A percentile compares a stretch with the other conserved stretches of the same genome.
phyloP scores from a whole-genome alignment of 2,797 vertebrate species.

The Taeniopygia guttata region DNA sequence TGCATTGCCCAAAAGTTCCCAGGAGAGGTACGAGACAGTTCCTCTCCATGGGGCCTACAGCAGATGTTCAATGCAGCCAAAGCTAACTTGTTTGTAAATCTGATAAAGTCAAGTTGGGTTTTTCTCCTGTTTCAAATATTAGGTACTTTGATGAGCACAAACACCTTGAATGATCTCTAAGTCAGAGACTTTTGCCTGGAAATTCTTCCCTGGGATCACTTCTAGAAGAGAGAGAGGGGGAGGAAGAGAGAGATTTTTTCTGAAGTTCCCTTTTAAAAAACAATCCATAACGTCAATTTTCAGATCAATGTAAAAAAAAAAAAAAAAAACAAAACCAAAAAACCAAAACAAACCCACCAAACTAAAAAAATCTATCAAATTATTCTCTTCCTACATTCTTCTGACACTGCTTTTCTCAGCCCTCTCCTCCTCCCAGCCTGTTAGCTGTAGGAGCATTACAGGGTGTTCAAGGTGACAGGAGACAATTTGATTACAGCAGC shows the following conservation, averaged over 20 bases:
- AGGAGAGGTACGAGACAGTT: not conserved
- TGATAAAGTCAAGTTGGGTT: not conserved
- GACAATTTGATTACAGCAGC: not conserved
- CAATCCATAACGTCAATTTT: slow-evolving; percentile 23
- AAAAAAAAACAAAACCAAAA: not conserved
- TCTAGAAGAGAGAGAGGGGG: not conserved
- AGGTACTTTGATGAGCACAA: not conserved
- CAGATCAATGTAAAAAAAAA: not conserved
- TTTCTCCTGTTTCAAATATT: not conserved
- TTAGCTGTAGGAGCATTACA: slow-evolving; percentile 15
- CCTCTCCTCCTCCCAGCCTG: slow-evolving; percentile 8
- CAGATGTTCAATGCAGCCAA: not conserved
- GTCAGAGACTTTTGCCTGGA: not conserved
- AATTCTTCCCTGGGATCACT: slow-evolving; percentile 1
- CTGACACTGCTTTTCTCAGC: not conserved
- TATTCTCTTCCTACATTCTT: slow-evolving; percentile 8
- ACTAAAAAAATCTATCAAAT: not conserved
- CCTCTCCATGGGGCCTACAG: not conserved
- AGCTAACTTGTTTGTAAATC: not conserved
- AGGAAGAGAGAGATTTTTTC: not conserved
- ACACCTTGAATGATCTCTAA: not conserved
- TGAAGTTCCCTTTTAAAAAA: slow-evolving; percentile 3
- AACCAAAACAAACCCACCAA: not conserved
- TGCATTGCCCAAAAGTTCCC: not conserved
- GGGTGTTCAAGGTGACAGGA: slow-evolving; percentile 10